These are phyloP conservation scores for Scalopus aquaticus DNA, from an alignment of 2,113 vertebrate species.

Conservation along the genomic window DNA sequence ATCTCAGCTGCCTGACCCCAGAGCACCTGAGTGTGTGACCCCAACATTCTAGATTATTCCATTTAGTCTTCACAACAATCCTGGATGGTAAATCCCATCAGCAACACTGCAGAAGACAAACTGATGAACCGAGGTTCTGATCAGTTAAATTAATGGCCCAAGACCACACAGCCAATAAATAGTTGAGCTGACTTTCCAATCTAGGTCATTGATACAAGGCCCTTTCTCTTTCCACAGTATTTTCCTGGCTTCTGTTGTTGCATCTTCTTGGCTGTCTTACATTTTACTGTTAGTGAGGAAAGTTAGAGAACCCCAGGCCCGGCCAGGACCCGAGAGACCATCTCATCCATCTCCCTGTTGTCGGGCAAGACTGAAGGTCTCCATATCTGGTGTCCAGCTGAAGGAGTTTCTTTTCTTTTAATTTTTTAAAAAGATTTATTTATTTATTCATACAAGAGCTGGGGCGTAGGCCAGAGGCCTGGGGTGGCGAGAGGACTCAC, in stretches of 20 bases:
- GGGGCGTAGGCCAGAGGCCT: no score
- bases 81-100: background rate
- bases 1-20: background rate
- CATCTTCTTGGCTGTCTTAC: background rate
- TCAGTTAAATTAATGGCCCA: background rate
- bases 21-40: background rate
- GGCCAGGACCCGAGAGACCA: background rate
- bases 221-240: background rate
- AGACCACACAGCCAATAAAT: background rate
- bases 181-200: slow-evolving; percentile 12
- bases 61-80: background rate
- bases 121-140: background rate
- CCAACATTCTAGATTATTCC: background rate
- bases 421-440: no score
- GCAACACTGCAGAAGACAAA: background rate
- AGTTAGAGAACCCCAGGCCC: background rate
- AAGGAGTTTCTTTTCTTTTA: background rate
- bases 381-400: background rate
- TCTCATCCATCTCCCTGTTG: background rate
- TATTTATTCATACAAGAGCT: no score
- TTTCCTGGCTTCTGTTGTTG: slow-evolving; percentile 10
- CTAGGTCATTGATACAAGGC: background rate
- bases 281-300: slow-evolving; percentile 6
- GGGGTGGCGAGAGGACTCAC: no score
- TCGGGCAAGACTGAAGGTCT: background rate